phyloP scores from a whole-genome alignment of 1,140 invertebrate genomes.

The Varroa destructor region DNA sequence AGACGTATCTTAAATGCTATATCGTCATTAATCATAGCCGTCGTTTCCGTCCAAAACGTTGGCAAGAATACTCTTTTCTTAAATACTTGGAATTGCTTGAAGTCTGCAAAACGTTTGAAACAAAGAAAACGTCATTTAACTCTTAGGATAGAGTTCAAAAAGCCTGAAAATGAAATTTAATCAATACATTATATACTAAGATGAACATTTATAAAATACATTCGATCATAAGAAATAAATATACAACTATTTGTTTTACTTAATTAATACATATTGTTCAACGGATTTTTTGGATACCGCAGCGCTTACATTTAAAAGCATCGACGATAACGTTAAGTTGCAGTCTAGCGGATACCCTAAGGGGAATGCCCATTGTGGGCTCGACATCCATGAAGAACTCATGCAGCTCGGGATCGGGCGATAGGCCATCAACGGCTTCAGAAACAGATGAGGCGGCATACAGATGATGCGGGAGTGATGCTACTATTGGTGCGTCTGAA shows the following conservation, averaged over 20 bases:
- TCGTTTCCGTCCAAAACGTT: constrained; percentile 14
- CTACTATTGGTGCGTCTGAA: constrained; percentile 63
- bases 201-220: too few relatives aligned
- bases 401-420: constrained; percentile 56
- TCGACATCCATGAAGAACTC: constrained; percentile 68
- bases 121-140: too few relatives aligned
- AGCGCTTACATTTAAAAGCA: neutral
- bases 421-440: constrained; percentile 62
- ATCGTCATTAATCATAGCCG: constrained; percentile 10
- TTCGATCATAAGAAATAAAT: too few relatives aligned
- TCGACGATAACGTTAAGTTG: constrained; percentile 10
- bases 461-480: constrained; percentile 83
- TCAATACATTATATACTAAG: too few relatives aligned
- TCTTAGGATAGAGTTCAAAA: too few relatives aligned
- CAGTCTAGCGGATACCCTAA: constrained; percentile 18
- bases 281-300: too few relatives aligned
- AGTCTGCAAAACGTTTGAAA: neutral
- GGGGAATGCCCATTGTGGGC: constrained; percentile 50
- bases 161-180: too few relatives aligned
- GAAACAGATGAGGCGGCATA: constrained; percentile 60
- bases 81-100: constrained; percentile 4
- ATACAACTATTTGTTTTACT: too few relatives aligned
- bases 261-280: too few relatives aligned
- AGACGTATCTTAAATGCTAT: constrained; percentile 22
- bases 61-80: neutral